Evolutionary conservation across 92 coral and sea anemone species (phyloP).

Genomic region (Porites evermanni): DNA sequence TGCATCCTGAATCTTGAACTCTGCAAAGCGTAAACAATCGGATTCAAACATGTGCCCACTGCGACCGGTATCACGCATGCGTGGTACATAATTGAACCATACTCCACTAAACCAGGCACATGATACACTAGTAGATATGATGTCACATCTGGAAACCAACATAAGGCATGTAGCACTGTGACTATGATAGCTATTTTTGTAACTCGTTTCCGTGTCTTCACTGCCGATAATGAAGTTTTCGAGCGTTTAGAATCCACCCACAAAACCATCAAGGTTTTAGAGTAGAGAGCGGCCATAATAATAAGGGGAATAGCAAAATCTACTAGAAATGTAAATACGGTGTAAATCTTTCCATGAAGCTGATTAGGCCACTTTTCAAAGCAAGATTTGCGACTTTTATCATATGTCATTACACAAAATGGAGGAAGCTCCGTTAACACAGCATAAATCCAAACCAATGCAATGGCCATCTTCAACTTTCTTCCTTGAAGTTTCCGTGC

Average conservation of each 20-base stretch:
- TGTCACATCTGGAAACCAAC: constrained; percentile 14
- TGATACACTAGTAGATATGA: constrained; percentile 7
- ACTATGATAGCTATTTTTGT: constrained; percentile 16
- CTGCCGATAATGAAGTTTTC: not conserved
- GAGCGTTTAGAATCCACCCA: constrained; percentile 3
- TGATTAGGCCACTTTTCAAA: constrained; percentile 13
- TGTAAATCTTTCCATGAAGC: constrained; percentile 35
- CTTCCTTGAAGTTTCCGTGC: constrained; percentile 4
- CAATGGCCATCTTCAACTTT: constrained; percentile 23
- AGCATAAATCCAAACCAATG: constrained; percentile 49
- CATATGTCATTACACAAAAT: constrained; percentile 30
- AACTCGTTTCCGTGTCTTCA: constrained; percentile 16
- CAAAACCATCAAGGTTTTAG: constrained; percentile 22
- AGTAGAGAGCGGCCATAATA: constrained; percentile 34
- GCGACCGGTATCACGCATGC: constrained; percentile 51
- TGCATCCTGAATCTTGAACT: constrained; percentile 35
- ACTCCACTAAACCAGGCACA: constrained; percentile 17
- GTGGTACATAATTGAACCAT: constrained; percentile 53
- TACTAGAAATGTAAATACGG: constrained; percentile 29
- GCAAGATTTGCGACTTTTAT: constrained; percentile 20
- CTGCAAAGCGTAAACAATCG: constrained; percentile 48
- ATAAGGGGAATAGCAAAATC: constrained; percentile 35
- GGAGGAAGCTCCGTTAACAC: constrained; percentile 34
- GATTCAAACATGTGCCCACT: constrained; percentile 45
- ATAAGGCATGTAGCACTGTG: constrained; percentile 20